A percentile compares a stretch with the other conserved stretches of the same genome.
Evolutionary conservation across 2,113 vertebrate genomes (phyloP).

Genomic region (Vulpes lagopus): DNA sequence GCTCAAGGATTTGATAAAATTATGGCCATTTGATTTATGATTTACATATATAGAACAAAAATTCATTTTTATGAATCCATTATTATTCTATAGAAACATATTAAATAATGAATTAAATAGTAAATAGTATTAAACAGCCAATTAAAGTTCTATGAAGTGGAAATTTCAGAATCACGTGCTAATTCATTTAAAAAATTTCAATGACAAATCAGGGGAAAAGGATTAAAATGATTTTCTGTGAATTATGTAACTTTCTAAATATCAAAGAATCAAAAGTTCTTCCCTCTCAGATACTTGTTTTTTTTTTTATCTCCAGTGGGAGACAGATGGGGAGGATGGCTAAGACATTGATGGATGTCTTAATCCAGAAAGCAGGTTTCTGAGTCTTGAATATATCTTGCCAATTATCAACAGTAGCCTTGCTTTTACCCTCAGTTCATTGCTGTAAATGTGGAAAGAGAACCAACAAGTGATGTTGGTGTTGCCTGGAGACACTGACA

Average conservation of each 20-base stretch:
- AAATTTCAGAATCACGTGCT: not conserved
- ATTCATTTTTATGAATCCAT: not conserved
- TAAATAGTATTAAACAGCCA: not conserved
- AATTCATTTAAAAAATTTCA: not conserved
- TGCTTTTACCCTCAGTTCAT: not conserved
- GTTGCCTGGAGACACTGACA: not conserved
- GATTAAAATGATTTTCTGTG: not conserved
- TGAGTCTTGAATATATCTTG: constrained; percentile 18
- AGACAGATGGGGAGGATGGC: not conserved
- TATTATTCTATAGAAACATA: not conserved
- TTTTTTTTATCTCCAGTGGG: not conserved
- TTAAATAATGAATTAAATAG: not conserved
- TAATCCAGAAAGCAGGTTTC: constrained; percentile 41
- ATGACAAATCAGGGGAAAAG: not conserved
- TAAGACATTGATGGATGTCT: constrained; percentile 54
- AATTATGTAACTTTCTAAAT: constrained; percentile 1
- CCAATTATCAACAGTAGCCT: not conserved
- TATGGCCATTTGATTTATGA: not conserved
- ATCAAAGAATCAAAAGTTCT: not conserved
- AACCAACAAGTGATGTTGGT: not conserved
- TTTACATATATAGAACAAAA: not conserved
- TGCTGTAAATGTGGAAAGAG: not conserved
- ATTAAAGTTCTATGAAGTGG: not conserved
- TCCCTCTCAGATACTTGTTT: not conserved
- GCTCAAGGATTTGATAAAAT: not conserved